Conservation (phyloP, 2,888 invertebrate genomes). For the Willowsia nigromaculata region DNA sequence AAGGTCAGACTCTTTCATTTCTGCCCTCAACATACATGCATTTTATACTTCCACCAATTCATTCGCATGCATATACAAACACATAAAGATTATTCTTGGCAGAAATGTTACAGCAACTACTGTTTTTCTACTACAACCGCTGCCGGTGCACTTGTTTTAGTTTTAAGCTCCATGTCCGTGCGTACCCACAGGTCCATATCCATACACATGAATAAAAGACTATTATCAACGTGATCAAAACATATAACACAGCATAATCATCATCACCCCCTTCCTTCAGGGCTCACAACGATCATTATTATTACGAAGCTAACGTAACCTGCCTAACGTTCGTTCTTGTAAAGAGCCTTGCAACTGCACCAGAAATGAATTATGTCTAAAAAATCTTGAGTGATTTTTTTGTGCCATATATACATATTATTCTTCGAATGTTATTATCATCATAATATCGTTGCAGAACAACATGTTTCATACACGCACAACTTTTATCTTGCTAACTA, state of each 20-base stretch:
- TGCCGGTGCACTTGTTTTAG: background rate
- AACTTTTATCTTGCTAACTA: slow-evolving; percentile 9
- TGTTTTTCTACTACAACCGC: background rate
- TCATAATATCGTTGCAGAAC: background rate
- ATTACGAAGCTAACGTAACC: background rate
- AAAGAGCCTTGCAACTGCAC: background rate
- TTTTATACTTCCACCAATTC: background rate
- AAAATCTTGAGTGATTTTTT: background rate
- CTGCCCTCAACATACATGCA: slow-evolving; percentile 51
- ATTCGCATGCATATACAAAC: background rate
- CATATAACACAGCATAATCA: background rate
- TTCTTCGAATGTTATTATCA: background rate
- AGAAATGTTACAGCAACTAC: background rate
- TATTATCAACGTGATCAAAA: slow-evolving; percentile 27
- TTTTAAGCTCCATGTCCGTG: background rate
- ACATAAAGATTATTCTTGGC: background rate
- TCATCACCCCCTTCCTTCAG: background rate
- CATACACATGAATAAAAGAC: background rate
- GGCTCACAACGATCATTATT: slow-evolving; percentile 6
- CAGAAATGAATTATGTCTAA: background rate
- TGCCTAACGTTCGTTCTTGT: background rate
- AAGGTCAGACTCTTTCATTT: slow-evolving; percentile 6
- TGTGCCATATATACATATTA: slow-evolving; percentile 21
- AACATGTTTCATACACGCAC: slow-evolving; percentile 23
- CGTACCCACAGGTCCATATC: background rate